Conservation (phyloP, 2,797 vertebrate genomes). For the Chromobotia macracanthus region DNA sequence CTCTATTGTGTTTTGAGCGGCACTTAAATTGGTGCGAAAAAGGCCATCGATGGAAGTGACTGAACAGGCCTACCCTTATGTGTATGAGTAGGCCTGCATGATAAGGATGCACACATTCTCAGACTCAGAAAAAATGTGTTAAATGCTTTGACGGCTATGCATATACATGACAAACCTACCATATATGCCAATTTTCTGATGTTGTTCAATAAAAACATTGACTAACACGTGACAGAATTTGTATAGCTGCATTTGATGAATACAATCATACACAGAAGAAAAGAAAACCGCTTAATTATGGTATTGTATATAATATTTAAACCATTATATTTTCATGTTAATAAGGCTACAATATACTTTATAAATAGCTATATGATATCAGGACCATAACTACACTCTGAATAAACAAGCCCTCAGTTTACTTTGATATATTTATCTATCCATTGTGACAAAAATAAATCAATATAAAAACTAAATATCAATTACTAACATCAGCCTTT, state of each 20-base stretch:
- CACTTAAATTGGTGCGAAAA: conserved; percentile 12
- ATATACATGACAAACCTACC: background rate
- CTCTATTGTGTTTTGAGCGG: background rate
- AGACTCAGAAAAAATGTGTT: background rate
- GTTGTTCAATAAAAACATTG: no score
- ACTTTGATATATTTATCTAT: no score
- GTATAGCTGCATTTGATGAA: background rate
- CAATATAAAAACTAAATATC: no score
- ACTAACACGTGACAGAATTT: no score
- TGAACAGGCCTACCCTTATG: conserved; percentile 8
- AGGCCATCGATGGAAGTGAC: conserved; percentile 6
- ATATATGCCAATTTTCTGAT: background rate
- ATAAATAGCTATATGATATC: no score
- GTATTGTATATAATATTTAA: background rate
- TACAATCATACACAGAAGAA: background rate
- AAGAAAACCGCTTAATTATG: no score
- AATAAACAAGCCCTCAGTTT: no score
- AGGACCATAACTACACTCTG: no score
- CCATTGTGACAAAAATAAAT: no score
- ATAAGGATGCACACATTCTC: background rate
- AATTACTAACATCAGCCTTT: no score
- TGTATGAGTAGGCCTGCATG: background rate
- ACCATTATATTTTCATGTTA: no score
- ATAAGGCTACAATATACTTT: no score
- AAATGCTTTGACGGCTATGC: background rate